Evolutionary conservation across 35 echinoderm and acorn worm genomes (phyloP), one percentile per base, ranked within the genome.

Genomic region (Heliocidaris erythrogramma): DNA sequence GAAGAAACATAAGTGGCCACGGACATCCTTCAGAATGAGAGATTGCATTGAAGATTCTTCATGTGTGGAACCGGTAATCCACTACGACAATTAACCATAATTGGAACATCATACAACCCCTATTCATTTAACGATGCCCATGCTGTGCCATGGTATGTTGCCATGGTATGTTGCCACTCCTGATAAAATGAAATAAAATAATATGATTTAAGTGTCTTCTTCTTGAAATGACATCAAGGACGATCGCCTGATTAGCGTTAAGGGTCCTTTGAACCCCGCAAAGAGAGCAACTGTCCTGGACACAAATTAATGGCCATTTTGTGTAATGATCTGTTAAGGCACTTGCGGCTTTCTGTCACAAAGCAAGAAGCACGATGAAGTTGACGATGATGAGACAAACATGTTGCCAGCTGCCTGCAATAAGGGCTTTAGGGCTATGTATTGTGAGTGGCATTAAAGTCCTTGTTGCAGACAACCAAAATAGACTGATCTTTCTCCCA

Each of bases 361-460:
- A n/a, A 78, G 65, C 27, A 9, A n/a, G 27, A n/a, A 78, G 65
- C 21, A 0, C 7, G 65, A 27, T 78, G 65, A 14, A 78, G 65
- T 27, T 78, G 65, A 78, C 65, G 65, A 78, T 78, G 65, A 78
- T 78, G 65, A 78, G 65, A 78, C 65, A 78, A 78, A 21, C 65
- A 78, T 78, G 27, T n/a, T 78, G 65, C 27, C 14, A 18, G 4
- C 14, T 78, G 18, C 27, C 18, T 78, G 65, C 65, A 7, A 78
- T 8, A 78, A 78, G 65, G 65, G 21, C 21, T 7, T 78, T 78
- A n/a, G 6, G 65, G 52, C 4, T 78, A 27, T 18, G 8, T 78
- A 21, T 21, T 9, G 8, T 78, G 21, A 78, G 27, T 78, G 65
- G 65, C 65, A 78, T 18, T 5, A 78, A 2, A 3, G 18, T 0